Evolutionary conservation across 2,888 invertebrate species (phyloP), one percentile per base, ranked within the genome.

Genomic region (Pachymerium ferrugineum): DNA sequence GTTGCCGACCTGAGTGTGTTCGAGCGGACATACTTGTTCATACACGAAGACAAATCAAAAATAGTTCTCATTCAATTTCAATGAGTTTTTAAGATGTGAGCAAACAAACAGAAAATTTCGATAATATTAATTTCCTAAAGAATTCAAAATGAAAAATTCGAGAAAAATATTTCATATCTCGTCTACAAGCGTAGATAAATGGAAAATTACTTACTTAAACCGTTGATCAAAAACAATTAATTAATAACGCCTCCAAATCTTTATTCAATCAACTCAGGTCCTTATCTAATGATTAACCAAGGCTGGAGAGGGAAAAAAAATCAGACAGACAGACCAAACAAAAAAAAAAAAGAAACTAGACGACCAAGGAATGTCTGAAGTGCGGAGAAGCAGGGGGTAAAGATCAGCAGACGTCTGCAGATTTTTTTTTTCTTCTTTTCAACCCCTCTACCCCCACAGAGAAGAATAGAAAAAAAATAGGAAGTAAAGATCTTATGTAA

Each of bases 301-400:
- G 12, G 28, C 22, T 22, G 3, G 14, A 22, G 22, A n/a, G n/a
- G n/a, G n/a, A 25, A 25, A 54, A 54, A 54, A 54, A 25, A 54
- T 54, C 25, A 54, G 54, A 54, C 54, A 54, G 54, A 54, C 54
- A 10, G 3, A n/a, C n/a, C n/a, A n/a, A 54, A 4, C 10, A 3
- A 10, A 54, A 54, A 54, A 54, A 54, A 54, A 54, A n/a, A n/a
- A n/a, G n/a, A 22, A 28, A 54, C 54, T 54, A 54, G 54, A 54
- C 54, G 22, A 10, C 12, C 25, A 54, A 54, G 54, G n/a, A 54
- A 54, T 54, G 54, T 54, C 54, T 54, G 54, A 54, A 25, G 54
- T 54, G 54, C 28, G 54, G 54, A 54, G n/a, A 22, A 54, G 54
- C 54, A 54, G 54, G 54, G 54, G 54, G 54, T 54, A 54, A 54